phyloP scores from a whole-genome alignment of 2,113 vertebrate species.

The Heteronetta atricapilla region DNA sequence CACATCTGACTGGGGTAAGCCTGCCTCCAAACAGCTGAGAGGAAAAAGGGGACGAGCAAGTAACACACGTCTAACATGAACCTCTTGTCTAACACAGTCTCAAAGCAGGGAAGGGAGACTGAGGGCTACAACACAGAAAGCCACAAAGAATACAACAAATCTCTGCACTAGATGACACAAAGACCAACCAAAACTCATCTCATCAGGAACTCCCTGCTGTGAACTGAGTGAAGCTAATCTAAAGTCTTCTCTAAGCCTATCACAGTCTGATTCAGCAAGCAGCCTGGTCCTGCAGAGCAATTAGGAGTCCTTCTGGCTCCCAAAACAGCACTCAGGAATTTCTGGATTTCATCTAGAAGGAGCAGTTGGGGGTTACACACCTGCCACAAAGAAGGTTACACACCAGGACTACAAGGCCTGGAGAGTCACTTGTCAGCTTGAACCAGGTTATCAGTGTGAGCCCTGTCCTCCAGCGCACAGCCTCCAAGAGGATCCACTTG shows the following conservation, averaged over 20 bases:
- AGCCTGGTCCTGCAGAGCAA: not conserved
- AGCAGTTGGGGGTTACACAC: not conserved
- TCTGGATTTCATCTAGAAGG: not conserved
- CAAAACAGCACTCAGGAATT: not conserved
- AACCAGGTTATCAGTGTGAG: not conserved
- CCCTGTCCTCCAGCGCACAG: not conserved
- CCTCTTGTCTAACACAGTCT: not conserved
- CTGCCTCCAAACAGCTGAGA: not conserved
- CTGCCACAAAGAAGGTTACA: not conserved
- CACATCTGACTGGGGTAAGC: not conserved
- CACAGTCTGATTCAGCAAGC: not conserved
- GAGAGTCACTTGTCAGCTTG: not conserved
- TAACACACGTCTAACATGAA: not conserved
- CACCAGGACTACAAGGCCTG: not conserved
- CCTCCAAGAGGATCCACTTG: not conserved
- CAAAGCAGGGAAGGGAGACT: not conserved
- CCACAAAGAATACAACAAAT: not conserved
- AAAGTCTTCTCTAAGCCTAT: not conserved
- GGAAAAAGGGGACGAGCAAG: not conserved
- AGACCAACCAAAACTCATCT: not conserved
- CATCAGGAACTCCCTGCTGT: not conserved
- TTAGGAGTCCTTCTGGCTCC: not conserved
- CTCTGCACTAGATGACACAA: not conserved
- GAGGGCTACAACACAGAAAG: not conserved
- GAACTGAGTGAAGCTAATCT: not conserved